Evolutionary conservation across 2,113 vertebrate species (phyloP).

Genomic region (Gavialis gangeticus): DNA sequence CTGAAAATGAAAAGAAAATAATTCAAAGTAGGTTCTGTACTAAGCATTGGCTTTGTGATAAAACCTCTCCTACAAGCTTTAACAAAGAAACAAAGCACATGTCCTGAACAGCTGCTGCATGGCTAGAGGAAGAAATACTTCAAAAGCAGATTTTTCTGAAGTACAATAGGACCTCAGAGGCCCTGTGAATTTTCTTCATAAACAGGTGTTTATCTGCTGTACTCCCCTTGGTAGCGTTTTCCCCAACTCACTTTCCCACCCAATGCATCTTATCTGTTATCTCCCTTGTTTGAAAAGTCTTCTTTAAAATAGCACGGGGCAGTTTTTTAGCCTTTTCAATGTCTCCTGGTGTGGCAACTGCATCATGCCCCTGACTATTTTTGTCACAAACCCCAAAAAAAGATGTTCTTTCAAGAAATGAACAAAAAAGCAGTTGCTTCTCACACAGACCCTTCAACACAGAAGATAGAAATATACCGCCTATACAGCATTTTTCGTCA

Average conservation of each 20-base stretch:
- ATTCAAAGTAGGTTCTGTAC: neutral
- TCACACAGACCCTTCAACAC: neutral
- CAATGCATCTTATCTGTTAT: neutral
- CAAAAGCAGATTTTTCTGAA: conserved; percentile 22
- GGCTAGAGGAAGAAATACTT: conserved; percentile 16
- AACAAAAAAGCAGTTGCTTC: neutral
- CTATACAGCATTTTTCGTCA: no score
- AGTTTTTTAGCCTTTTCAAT: no score
- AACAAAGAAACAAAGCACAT: neutral
- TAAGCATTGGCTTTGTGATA: neutral
- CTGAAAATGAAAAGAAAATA: neutral
- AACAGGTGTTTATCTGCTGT: neutral
- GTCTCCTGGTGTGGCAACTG: no score
- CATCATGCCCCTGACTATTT: no score
- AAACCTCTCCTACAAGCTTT: neutral
- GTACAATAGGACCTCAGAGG: neutral
- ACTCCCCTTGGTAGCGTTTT: neutral
- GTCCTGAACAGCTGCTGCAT: conserved; percentile 1
- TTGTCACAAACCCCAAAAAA: neutral
- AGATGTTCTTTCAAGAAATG: neutral
- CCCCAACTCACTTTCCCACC: neutral
- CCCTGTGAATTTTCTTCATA: conserved; percentile 5
- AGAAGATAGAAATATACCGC: neutral
- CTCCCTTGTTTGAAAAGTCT: neutral
- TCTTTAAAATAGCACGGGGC: neutral